Base-by-base conservation (phyloP, 2,113 vertebrate species). In the Catagonus wagneri region DNA sequence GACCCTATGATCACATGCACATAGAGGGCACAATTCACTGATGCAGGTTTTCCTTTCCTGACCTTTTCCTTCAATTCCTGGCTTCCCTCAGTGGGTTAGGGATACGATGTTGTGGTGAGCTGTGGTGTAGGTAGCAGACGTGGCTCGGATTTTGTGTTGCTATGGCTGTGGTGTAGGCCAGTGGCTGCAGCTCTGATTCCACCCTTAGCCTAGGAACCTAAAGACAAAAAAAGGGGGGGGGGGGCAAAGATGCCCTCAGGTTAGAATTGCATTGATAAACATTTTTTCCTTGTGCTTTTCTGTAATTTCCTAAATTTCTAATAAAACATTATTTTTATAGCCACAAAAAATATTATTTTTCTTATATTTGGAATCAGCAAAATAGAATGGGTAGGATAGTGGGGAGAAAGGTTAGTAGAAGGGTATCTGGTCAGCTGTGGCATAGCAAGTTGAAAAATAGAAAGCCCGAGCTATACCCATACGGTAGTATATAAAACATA, bases 281-380 rank as follows among this genome's bases (percentile, higher is more conserved):
- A 23, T 0, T 13, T 39, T 80, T 83, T 66, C 25, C 71, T 76
- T 58, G 75, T 76, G 22, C 3, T 87, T 93, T 81, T 19, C 68
- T 83, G 32, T 13, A 65, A 69, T 63, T 69, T 89, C 25, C 29
- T 27, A 92, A 78, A 92, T 89, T 74, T 85, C 34, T 58, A 63
- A 90, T 56, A 79, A 86, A 50, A 86, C 23, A 32, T 90, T 66
- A 54, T 83, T 74, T 61, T 83, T 87, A 32, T 90, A 61, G 72
- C 17, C 85, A 74, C 52, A 92, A 84, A 72, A 83, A 84, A 75
- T 13, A n/a, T 44, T 34, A 29, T 61, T 80, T 87, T 83, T 78
- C 6, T 86, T 72, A 32, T 36, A 60, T 79, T 68, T 83, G 71
- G 56, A 68, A 88, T 74, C 56, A 84, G 34, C 76, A 95, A 97